Evolutionary conservation across 2,888 invertebrate genomes (phyloP).

Genomic region (Lucinisca nassula): DNA sequence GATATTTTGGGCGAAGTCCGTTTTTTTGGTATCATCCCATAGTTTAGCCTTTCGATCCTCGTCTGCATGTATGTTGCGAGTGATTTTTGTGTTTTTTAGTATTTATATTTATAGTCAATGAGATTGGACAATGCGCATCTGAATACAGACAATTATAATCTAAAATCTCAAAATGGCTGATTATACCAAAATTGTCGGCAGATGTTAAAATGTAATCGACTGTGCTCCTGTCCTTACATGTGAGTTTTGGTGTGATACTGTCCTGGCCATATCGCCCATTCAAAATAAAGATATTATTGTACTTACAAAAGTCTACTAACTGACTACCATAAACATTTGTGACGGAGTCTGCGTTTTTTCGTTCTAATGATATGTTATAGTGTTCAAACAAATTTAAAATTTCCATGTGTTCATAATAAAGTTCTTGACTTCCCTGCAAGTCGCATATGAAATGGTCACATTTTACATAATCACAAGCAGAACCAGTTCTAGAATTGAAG

Average conservation of each 20-base stretch:
- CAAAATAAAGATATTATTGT: background rate
- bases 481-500: background rate
- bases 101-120: background rate
- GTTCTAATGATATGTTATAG: background rate
- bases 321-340: constrained; percentile 14
- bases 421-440: background rate
- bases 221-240: constrained; percentile 1
- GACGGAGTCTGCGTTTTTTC: background rate
- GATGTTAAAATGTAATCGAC: constrained; percentile 10
- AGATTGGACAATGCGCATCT: background rate
- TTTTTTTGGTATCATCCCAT: background rate
- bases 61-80: background rate
- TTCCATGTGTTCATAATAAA: background rate
- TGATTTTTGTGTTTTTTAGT: background rate
- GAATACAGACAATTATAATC: background rate
- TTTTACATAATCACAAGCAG: background rate
- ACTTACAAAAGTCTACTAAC: background rate
- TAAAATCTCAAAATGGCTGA: background rate
- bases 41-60: background rate
- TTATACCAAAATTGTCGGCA: background rate
- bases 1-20: background rate
- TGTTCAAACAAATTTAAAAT: background rate
- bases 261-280: background rate
- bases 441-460: background rate
- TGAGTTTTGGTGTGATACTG: background rate